Base-by-base conservation (phyloP, 2,113 vertebrate species). In the Anolis sagrei region DNA sequence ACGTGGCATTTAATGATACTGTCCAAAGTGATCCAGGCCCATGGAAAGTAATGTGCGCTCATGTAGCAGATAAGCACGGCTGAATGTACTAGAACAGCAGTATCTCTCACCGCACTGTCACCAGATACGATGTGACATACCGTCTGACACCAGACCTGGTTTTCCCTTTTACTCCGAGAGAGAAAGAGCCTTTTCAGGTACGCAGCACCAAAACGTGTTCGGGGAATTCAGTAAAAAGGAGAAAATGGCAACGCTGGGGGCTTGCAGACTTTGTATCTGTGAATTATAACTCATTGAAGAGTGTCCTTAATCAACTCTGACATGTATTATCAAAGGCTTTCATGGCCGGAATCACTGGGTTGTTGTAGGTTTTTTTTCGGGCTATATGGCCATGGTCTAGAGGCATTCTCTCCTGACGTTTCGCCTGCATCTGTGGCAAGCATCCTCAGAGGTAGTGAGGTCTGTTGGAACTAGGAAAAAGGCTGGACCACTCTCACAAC, bases 1-100 rank as follows among this genome's bases (percentile, higher is more conserved):
- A 99, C 98, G 96, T 97, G 98, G 97, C 98, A 98, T 99, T 99
- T 99, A 99, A 99, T 99, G 98, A 99, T 98, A 98, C 98, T 99
- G 98, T 99, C 98, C 97, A 98, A 97, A 98, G 97, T 97, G 97
- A 99, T 99, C 97, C 97, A 92, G 94, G 96, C 95, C 96, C 92
- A 96, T 95, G 97, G 97, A 98, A 97, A 97, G 97, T 97, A 97
- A 97, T 97, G 97, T 97, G 96, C 96, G 94, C 97, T 97, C 97
- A 96, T 96, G 97, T 97, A 97, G 95, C 95, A 97, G 98, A 99
- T 98, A 98, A 99, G 98, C 98, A 95, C 96, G 89, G 96, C 95
- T 98, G 97, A 96, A 97, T 95, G 94, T 90, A 94, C 93, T 90
- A 91, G 96, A 96, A 94, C 79, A 94, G 93, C 95, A 85, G 96